Evolutionary conservation across 2,113 vertebrate genomes (phyloP), one percentile per base, ranked within the genome.

Genomic region (Thomomys bottae): DNA sequence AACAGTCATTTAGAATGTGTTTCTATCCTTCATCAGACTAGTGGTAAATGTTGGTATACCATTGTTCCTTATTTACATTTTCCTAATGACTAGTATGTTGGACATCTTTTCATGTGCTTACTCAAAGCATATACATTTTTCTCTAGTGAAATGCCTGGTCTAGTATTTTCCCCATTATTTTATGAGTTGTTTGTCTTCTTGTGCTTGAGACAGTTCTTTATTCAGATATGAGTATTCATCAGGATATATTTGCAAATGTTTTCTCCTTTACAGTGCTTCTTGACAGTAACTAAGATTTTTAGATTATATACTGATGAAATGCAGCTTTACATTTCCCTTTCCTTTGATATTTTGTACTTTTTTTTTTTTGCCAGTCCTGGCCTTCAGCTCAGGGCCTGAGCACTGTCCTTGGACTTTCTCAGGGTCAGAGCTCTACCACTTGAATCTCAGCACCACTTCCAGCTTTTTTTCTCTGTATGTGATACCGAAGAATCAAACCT

Each of bases 101-200:
- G 66, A 12, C 34, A 80, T 80, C 24, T 88, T 94, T 90, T 94
- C 64, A 72, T 71, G 63, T 54, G 14, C 36, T 72, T 72, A 28
- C 66, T 77, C 80, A 45, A 84, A 49, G 45, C 14, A 34, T 57
- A 8, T 71, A 59, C n/a, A n/a, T n/a, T 71, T 12, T 76, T 67
- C 61, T 68, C 38, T 61, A 26, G 49, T 38, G 68, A 87, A 70
- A 20, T 54, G 6, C 73, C 28, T 30, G 14, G 42, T 88, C 28
- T 28, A 64, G 36, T 90, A 57, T 90, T 59, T 91, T 59, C 9
- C 8, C 34, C 42, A 64, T 87, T 87, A 77, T 70, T 84, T 89
- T 85, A 81, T 59, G 9, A 26, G 24, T 88, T 94, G n/a, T 75
- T 61, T 83, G 42, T 45, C 64, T 63, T 49, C 45, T 34, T 80